Base-by-base conservation (phyloP, 1,140 invertebrate species). In the Cherax quadricarinatus region DNA sequence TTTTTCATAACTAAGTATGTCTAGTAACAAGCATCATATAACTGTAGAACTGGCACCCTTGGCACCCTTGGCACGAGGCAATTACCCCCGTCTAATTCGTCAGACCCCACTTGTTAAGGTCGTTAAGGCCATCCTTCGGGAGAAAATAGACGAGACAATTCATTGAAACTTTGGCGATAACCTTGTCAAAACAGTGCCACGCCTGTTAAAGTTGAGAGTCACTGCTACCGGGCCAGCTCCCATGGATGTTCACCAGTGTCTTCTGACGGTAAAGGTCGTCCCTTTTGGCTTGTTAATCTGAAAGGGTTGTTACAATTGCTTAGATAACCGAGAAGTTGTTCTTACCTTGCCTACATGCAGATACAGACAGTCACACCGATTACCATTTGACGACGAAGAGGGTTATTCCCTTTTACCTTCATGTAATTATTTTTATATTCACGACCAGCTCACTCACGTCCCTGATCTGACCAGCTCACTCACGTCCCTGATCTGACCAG, bases 161-260 rank as follows among this genome's bases (percentile, higher is more conserved):
- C 83, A 85, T 85, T 70, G 83, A 85, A 85, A 85, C 83, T 85
- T 85, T 62, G 83, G 70, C 48, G 30, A 85, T 70, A 70, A 70
- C 83, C 30, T 85, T 70, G 83, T 85, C 83, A 70, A 49, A 84
- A 48, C 82, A 62, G 16, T 66, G 14, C 53, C 62, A 70, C 60
- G 60, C n/a, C 24, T 70, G 83, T 66, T 85, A 70, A 85, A 85
- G 83, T 85, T 85, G 70, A 85, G 83, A 85, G 24, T 14, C 60
- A 85, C 83, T 57, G 60, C 83, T 66, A 53, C 60, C 60, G 53
- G 60, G 30, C 83, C 83, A 18, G 30, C 14, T 57, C 53, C 82
- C 62, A 16, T 66, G 12, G 21, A 66, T 41, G 30, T 75, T 75
- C n/a, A 4, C 4, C 21, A 7, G 70, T 75, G n/a, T 3, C 70